phyloP scores from a whole-genome alignment of 2,888 invertebrate species.

The Limulus polyphemus region DNA sequence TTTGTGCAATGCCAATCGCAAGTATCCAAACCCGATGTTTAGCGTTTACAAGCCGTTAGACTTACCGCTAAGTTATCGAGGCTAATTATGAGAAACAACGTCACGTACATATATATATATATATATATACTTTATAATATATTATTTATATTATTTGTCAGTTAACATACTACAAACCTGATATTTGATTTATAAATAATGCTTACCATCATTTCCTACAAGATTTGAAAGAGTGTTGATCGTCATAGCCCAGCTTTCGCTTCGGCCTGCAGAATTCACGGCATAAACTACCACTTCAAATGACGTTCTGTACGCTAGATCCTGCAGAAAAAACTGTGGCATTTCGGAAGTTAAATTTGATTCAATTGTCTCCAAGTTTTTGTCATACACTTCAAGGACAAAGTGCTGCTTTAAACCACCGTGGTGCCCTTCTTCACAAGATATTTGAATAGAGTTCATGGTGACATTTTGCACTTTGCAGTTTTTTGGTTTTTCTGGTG shows the following conservation, averaged over 20 bases:
- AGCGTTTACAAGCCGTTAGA: no score
- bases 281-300: conserved; percentile 65
- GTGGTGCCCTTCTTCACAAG: conserved; percentile 76
- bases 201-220: no score
- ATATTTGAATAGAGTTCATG: conserved; percentile 64
- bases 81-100: no score
- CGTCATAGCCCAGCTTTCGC: conserved; percentile 31
- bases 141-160: no score
- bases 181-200: no score
- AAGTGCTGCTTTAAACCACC: conserved; percentile 78
- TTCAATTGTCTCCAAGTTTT: conserved; percentile 51
- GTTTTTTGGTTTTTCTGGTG: conserved; percentile 85
- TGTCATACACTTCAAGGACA: conserved; percentile 56
- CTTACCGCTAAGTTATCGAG: no score
- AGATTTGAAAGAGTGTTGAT: no score
- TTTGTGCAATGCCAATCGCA: no score
- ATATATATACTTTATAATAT: no score
- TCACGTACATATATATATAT: no score
- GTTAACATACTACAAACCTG: no score
- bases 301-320: conserved; percentile 57
- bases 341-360: conserved; percentile 56
- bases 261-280: conserved; percentile 68
- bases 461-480: conserved; percentile 77
- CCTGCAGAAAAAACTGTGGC: conserved; percentile 60
- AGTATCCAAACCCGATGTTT: no score